A percentile compares a stretch with the other conserved stretches of the same genome.
phyloP scores from a whole-genome alignment of 1,140 invertebrate genomes.

The Mylabris phalerata region DNA sequence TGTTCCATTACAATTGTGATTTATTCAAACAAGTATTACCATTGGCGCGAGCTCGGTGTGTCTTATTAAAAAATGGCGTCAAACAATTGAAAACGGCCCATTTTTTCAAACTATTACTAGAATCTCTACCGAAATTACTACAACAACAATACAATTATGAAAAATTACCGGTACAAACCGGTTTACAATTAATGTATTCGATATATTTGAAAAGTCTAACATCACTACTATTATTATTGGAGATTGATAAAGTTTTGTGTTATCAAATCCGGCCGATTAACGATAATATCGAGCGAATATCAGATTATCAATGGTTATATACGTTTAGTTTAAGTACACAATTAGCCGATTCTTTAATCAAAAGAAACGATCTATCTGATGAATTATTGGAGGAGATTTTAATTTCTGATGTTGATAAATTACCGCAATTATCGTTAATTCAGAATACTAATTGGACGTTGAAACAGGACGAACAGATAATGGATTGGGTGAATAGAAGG shows the following conservation, averaged over 20 bases:
- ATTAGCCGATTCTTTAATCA: conserved; percentile 51
- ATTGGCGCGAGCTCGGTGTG: conserved; percentile 46
- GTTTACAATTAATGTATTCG: conserved; percentile 55
- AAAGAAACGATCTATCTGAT: conserved; percentile 44
- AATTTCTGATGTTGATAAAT: conserved; percentile 23
- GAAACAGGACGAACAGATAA: conserved; percentile 56
- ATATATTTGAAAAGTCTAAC: conserved; percentile 54
- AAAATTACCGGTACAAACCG: conserved; percentile 50
- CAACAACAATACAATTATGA: conserved; percentile 54
- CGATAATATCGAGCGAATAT: conserved; percentile 34
- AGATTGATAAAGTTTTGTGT: conserved; percentile 51
- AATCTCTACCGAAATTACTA: conserved; percentile 47
- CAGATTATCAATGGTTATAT: conserved; percentile 57
- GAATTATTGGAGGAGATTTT: conserved; percentile 37
- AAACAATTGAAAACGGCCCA: conserved; percentile 50
- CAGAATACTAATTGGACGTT: conserved; percentile 50
- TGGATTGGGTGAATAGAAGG: conserved; percentile 54
- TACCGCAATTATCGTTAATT: conserved; percentile 38
- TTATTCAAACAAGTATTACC: conserved; percentile 42
- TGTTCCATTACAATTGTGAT: conserved; percentile 45
- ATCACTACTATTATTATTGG: conserved; percentile 49
- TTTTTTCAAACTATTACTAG: conserved; percentile 49
- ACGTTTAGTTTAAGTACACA: conserved; percentile 48
- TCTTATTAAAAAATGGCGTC: conserved; percentile 49
- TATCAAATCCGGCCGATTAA: conserved; percentile 45